Conservation (phyloP, 2,888 invertebrate species). For the Lochmaea crataegi region DNA sequence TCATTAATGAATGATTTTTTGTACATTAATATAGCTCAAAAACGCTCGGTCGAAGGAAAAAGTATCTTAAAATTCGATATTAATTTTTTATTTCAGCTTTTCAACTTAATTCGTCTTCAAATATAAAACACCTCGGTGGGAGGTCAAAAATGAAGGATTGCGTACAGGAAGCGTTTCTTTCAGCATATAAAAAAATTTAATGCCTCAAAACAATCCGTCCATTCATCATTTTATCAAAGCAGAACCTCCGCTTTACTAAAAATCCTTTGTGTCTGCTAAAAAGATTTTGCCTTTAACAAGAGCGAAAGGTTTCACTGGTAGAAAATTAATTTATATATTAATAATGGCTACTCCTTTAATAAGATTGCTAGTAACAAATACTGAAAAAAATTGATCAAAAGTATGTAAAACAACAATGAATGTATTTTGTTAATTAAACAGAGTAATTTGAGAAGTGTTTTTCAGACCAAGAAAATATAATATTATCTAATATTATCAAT, state of each 20-base stretch:
- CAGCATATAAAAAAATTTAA: conserved; percentile 19
- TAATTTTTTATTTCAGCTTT: not conserved
- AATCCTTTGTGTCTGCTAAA: conserved; percentile 26
- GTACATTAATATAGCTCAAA: too few relatives aligned
- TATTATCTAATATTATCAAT: too few relatives aligned
- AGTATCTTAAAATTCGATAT: too few relatives aligned
- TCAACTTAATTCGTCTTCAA: not conserved
- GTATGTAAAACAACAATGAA: too few relatives aligned
- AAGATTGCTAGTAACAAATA: not conserved
- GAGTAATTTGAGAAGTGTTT: too few relatives aligned
- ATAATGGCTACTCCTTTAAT: conserved; percentile 15
- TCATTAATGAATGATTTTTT: too few relatives aligned
- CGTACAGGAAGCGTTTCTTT: conserved; percentile 5
- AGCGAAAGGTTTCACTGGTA: conserved; percentile 22
- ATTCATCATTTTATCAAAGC: conserved; percentile 32
- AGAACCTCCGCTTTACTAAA: conserved; percentile 10
- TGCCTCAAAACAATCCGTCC: conserved; percentile 28
- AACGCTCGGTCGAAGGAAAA: too few relatives aligned
- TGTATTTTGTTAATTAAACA: too few relatives aligned
- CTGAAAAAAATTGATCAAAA: not conserved
- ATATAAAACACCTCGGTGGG: conserved; percentile 4
- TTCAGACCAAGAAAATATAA: too few relatives aligned
- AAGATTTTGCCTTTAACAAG: conserved; percentile 30
- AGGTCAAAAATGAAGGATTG: conserved; percentile 16
- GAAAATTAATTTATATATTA: conserved; percentile 30